Evolutionary conservation across 2,888 invertebrate species (phyloP), one percentile per base, ranked within the genome.

Genomic region (Xestia rhomboidea): DNA sequence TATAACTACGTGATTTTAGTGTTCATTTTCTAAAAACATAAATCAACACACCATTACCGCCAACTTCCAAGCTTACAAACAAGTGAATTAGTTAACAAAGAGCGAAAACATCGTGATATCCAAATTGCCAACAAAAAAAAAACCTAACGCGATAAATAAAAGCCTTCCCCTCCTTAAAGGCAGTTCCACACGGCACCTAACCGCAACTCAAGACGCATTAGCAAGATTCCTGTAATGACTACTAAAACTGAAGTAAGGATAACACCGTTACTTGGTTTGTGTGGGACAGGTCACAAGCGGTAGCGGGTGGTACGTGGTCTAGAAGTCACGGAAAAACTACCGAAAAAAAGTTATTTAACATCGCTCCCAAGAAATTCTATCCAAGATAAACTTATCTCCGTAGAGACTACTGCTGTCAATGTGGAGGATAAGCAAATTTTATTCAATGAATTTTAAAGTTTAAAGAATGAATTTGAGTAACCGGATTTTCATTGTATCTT

Each of bases 231-330:
- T 91, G 91, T 94, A 95, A 94, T 91, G 93, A 94, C 93, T 93
- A 93, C 93, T 94, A 92, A 94, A 93, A 93, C 93, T 92, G 90
- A 94, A 93, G 94, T 92, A 90, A 93, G 93, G 94, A 94, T 94
- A 93, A 92, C 92, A 88, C 89, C 86, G 90, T 90, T 88, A 91
- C 92, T 92, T 90, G 91, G 89, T 92, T 82, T 88, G 87, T 77
- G n/a, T 79, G 89, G 90, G 78, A 0, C 79, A 93, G 90, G 87
- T 69, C 57, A 91, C 27, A 84, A 89, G 88, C 63, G 69, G 77
- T 46, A 85, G 80, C 80, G 81, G 21, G 24, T 15, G 2, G 4
- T 2, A 11, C 15, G 15, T 24, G 1, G 44, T 57, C 41, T 34
- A 21, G 13, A 44, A 34, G n/a, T 57, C 10, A n/a, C 1, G 15